phyloP scores from a whole-genome alignment of 2,113 vertebrate species.

The Gopherus evgoodei region DNA sequence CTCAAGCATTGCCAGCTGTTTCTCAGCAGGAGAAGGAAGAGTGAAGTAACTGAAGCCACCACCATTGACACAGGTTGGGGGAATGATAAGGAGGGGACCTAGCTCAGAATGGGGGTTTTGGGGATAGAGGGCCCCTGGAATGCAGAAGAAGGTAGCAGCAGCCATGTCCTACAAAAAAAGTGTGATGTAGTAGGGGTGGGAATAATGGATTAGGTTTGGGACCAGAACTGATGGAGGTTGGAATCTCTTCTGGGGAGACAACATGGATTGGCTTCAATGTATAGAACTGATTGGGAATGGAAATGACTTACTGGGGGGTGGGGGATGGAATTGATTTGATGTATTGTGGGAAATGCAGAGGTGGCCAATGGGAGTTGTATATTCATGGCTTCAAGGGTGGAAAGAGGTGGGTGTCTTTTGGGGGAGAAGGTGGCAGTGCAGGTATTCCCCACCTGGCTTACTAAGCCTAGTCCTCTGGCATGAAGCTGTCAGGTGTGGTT shows the following conservation, averaged over 20 bases:
- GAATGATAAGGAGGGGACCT: background rate
- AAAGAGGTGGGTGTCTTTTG: background rate
- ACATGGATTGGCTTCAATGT: background rate
- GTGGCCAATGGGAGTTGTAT: too few species aligned
- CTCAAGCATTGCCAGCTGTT: background rate
- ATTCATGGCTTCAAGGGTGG: too few species aligned
- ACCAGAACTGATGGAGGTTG: background rate
- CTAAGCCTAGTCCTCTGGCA: background rate
- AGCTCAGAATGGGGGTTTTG: background rate
- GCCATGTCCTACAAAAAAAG: background rate
- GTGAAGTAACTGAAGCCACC: background rate
- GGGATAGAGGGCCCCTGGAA: background rate
- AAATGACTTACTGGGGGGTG: too few species aligned
- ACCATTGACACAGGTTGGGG: background rate
- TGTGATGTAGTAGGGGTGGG: background rate
- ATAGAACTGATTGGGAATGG: too few species aligned
- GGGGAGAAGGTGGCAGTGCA: background rate
- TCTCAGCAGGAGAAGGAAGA: background rate
- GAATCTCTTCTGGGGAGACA: background rate
- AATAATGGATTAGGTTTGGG: background rate
- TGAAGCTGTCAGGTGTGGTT: background rate
- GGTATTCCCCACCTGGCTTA: background rate
- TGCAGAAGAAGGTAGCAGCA: background rate
- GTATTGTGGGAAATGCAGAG: too few species aligned
- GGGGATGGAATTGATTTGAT: too few species aligned